Conservation (phyloP, 2,113 vertebrate species). For the Hemiscyllium ocellatum region DNA sequence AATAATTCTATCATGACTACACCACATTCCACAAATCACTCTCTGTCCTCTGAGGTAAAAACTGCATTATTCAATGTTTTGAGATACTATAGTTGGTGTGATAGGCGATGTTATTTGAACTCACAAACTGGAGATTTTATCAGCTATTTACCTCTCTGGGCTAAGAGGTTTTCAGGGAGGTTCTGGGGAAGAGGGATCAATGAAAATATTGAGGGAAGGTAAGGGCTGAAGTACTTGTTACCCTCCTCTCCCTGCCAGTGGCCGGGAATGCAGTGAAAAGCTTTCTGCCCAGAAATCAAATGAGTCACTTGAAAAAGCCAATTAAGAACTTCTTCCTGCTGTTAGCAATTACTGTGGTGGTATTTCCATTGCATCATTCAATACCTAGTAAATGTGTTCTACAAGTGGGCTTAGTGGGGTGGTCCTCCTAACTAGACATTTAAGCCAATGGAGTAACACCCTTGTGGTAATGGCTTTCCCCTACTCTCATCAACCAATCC, state of each 20-base stretch:
- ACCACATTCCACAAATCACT: constrained; percentile 35
- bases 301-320: background rate
- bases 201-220: background rate
- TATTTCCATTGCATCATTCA: background rate
- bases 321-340: background rate
- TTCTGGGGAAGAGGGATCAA: background rate
- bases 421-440: background rate
- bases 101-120: background rate
- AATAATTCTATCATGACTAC: constrained; percentile 49
- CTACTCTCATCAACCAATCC: background rate
- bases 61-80: background rate
- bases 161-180: background rate
- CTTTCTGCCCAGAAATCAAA: background rate
- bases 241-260: background rate
- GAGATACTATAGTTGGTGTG: background rate
- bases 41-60: constrained; percentile 40
- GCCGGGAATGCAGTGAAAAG: background rate
- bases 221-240: background rate
- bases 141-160: background rate
- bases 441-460: background rate
- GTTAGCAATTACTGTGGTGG: background rate
- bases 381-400: background rate
- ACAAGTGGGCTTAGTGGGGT: background rate
- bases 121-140: background rate
- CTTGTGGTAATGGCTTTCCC: background rate